Percentiles rank a stretch among this genome's conserved stretches.
phyloP scores from a whole-genome alignment of 2,888 invertebrate genomes.

The Xanthorhoe designata region DNA sequence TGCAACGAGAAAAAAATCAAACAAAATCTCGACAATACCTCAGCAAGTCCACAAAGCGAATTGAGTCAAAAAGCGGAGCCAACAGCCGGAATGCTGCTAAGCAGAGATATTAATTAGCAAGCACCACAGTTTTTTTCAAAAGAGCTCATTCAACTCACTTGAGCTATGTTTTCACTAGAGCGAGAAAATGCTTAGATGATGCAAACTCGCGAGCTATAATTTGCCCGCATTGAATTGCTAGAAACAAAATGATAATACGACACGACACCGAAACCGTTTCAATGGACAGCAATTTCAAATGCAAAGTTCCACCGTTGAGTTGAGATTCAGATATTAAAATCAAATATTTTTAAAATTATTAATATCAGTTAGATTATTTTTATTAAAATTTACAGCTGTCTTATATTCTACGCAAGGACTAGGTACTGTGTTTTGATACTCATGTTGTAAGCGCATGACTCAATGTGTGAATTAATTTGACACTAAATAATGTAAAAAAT shows the following conservation, averaged over 20 bases:
- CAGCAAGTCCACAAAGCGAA: constrained; percentile 27
- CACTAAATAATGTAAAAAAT: too few relatives aligned
- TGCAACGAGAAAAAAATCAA: constrained; percentile 26
- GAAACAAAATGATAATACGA: neutral
- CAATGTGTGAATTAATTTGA: too few relatives aligned
- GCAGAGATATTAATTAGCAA: constrained; percentile 48
- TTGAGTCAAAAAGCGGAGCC: constrained; percentile 28
- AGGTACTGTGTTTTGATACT: too few relatives aligned
- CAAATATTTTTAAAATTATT: too few relatives aligned
- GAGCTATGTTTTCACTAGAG: neutral
- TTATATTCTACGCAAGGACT: too few relatives aligned
- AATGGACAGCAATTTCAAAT: neutral
- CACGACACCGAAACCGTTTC: neutral
- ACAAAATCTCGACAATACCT: constrained; percentile 35
- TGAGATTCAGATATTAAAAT: neutral
- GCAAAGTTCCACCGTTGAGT: neutral
- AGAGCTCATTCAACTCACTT: constrained; percentile 8
- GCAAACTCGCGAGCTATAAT: neutral
- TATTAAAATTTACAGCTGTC: too few relatives aligned
- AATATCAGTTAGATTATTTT: too few relatives aligned
- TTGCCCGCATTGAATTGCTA: neutral
- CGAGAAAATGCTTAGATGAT: neutral
- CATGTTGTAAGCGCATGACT: too few relatives aligned
- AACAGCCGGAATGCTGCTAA: constrained; percentile 36
- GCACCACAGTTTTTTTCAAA: constrained; percentile 16